phyloP scores from a whole-genome alignment of 1,140 invertebrate genomes.

The Homarus americanus region DNA sequence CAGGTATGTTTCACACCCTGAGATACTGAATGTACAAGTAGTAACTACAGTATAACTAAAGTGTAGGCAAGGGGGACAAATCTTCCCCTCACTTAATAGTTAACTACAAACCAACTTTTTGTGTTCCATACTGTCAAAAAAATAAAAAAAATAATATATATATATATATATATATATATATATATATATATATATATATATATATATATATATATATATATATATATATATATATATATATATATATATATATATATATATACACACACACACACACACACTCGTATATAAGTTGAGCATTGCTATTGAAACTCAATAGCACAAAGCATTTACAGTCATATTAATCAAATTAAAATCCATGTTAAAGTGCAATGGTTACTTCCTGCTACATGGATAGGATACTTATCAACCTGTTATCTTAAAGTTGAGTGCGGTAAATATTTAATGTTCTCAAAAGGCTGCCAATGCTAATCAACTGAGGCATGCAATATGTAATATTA shows the following conservation, averaged over 20 bases:
- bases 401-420: background rate
- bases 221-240: too few species aligned
- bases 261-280: too few species aligned
- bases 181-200: too few species aligned
- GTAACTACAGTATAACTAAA: background rate
- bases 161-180: background rate
- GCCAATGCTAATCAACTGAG: background rate
- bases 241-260: too few species aligned
- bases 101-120: background rate
- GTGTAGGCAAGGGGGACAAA: background rate
- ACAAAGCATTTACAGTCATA: too few species aligned
- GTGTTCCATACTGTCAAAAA: background rate
- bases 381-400: background rate
- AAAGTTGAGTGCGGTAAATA: background rate
- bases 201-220: too few species aligned
- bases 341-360: background rate
- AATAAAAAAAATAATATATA: background rate
- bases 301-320: too few species aligned
- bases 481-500: background rate
- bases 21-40: background rate
- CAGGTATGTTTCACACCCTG: conserved; percentile 16
- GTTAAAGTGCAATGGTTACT: background rate
- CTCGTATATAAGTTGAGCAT: too few species aligned
- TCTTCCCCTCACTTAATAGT: background rate
- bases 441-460: background rate